phyloP scores from a whole-genome alignment of 2,888 invertebrate genomes.

The Patella pellucida region DNA sequence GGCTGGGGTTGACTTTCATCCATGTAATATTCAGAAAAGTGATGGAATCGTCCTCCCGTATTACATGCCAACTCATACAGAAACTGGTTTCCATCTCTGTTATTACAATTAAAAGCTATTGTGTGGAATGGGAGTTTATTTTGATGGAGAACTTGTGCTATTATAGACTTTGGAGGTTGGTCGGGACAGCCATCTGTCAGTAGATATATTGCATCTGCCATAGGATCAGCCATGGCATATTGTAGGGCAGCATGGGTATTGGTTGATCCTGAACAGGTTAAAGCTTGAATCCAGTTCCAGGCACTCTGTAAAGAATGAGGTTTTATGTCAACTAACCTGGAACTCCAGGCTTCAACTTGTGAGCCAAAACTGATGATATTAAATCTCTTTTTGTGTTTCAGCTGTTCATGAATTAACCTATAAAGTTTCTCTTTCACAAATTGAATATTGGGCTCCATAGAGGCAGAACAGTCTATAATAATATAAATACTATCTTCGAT shows the following conservation, averaged over 20 bases:
- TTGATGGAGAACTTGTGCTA: conserved; percentile 69
- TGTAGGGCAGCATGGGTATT: conserved; percentile 69
- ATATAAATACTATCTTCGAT: conserved; percentile 70
- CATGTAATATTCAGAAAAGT: conserved; percentile 64
- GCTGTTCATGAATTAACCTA: conserved; percentile 70
- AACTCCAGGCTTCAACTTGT: conserved; percentile 65
- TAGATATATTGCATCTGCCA: conserved; percentile 70
- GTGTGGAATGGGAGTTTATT: conserved; percentile 69
- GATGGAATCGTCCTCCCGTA: conserved; percentile 70
- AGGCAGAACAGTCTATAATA: conserved; percentile 69
- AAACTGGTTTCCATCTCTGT: conserved; percentile 69
- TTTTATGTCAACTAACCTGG: conserved; percentile 67
- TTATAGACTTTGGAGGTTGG: conserved; percentile 69
- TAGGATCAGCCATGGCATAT: conserved; percentile 65
- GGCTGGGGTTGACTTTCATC: conserved; percentile 60
- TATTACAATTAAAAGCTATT: conserved; percentile 71
- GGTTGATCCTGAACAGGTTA: conserved; percentile 69
- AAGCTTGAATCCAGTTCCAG: conserved; percentile 64
- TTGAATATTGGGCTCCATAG: conserved; percentile 69
- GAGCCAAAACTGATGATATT: conserved; percentile 69
- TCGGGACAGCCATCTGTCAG: conserved; percentile 71
- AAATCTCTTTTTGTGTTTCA: conserved; percentile 69
- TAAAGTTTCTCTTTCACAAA: conserved; percentile 70
- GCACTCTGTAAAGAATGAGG: conserved; percentile 66
- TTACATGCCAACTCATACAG: conserved; percentile 66